Base-by-base conservation (phyloP, 1,140 invertebrate genomes). In the Schlechtendalia chinensis region DNA sequence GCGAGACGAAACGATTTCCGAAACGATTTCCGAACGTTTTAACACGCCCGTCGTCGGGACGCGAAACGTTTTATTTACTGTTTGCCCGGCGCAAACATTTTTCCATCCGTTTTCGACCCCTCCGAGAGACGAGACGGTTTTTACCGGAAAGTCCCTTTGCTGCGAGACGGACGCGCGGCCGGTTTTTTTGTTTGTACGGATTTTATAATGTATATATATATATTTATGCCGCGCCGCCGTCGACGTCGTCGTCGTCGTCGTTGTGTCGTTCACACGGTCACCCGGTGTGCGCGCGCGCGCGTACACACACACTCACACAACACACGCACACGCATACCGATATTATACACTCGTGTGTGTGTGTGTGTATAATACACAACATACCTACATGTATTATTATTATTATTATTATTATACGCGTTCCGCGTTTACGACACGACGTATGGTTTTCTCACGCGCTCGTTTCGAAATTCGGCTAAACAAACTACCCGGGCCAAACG, bases 11-110 rank as follows among this genome's bases (percentile, higher is more conserved):
- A n/a, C n/a, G n/a, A n/a, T n/a, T n/a, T n/a, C 32, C n/a, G 32
- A 79, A 79, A 79, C 58, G 24, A 61, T 79, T 79, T 79, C 58
- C 75, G 75, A 79, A 79, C 61, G 63, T 61, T 79, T 79, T 79
- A 79, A 79, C 75, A 61, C 75, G 58, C 45, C 16, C 50, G 5
- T 16, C 8, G 19, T 39, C 67, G 67, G 16, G 32, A 39, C 22
- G 17, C 39, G 24, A 69, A 69, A 69, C 45, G 47, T 72, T 72
- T 72, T 54, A 53, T 54, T 72, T 72, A 72, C 69, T 72, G 50
- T 72, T 72, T 72, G 50, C 47, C 53, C 47, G 69, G 50, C 47
- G 69, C 69, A 72, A 72, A 72, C 69, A 72, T 72, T 29, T 72
- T 72, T 72, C 50, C 29, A 29, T 54, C 50, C 54, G 47, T 54